Percentiles rank a stretch among this genome's conserved stretches.
phyloP scores from a whole-genome alignment of 64 coral and sea anemone species.

The Hydrozoanthus tunicans region DNA sequence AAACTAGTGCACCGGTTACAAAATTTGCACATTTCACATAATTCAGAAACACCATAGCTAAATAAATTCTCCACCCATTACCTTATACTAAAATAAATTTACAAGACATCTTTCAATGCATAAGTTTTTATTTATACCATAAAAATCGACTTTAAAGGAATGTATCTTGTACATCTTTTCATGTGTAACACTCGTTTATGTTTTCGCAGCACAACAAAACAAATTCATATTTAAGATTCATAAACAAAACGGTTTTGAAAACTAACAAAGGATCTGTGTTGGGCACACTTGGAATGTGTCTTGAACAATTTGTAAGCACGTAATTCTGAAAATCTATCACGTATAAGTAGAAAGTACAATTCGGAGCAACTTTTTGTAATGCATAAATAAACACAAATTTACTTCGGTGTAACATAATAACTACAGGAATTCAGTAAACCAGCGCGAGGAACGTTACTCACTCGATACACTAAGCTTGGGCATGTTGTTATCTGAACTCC shows the following conservation, averaged over 20 bases:
- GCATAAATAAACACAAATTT: constrained; percentile 37
- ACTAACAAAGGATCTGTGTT: not conserved
- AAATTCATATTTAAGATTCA: constrained; percentile 4
- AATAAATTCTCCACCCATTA: not conserved
- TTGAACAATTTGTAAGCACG: not conserved
- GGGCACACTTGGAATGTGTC: not conserved
- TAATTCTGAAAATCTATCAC: constrained; percentile 11
- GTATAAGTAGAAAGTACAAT: not conserved
- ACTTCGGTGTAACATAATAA: constrained; percentile 10
- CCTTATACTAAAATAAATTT: not conserved
- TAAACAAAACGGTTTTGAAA: not conserved
- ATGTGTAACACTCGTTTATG: not conserved
- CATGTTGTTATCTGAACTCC: not conserved
- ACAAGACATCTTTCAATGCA: not conserved
- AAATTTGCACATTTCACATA: not conserved
- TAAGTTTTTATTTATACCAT: no score
- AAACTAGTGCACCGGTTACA: not conserved
- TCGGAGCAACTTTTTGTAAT: constrained; percentile 8
- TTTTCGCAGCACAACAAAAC: not conserved
- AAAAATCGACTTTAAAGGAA: no score
- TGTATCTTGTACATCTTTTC: not conserved
- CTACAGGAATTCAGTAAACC: not conserved
- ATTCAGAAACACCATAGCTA: not conserved
- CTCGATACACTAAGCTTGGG: not conserved
- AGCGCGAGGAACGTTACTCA: not conserved